A percentile compares a stretch with the other conserved stretches of the same genome.
Conservation (phyloP, 37 sponge, comb jelly and placozoan species). For the Dysidea cf. avara region DNA sequence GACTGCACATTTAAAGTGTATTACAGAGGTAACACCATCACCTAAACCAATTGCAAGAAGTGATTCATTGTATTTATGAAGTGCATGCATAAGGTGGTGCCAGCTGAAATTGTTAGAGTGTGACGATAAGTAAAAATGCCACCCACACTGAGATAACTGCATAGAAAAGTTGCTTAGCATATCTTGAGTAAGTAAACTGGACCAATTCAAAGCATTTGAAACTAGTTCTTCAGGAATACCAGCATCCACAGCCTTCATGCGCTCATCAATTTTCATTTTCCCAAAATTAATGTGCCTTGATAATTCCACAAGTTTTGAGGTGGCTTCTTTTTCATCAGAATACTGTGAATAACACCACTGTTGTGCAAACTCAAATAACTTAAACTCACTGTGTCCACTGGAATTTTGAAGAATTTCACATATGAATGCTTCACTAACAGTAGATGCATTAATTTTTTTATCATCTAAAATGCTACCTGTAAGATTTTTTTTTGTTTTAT, state of each 20-base stretch:
- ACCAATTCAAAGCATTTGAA: slow-evolving; percentile 72
- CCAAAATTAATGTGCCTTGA: slow-evolving; percentile 69
- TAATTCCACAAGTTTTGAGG: slow-evolving; percentile 40
- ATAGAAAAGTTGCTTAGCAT: slow-evolving; percentile 53
- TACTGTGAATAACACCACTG: slow-evolving; percentile 62
- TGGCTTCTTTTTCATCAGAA: slow-evolving; percentile 17
- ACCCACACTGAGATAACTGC: slow-evolving; percentile 49
- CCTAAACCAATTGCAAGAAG: slow-evolving; percentile 48
- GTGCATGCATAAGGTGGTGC: slow-evolving; percentile 42
- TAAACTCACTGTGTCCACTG: slow-evolving; percentile 35
- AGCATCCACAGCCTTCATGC: slow-evolving; percentile 43
- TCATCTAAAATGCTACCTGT: neutral
- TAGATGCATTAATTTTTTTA: neutral
- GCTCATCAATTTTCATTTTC: slow-evolving; percentile 56
- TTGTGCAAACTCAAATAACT: slow-evolving; percentile 46
- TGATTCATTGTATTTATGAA: slow-evolving; percentile 44
- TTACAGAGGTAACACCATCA: slow-evolving; percentile 22
- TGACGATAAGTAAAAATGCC: slow-evolving; percentile 51
- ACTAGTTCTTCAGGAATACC: slow-evolving; percentile 61
- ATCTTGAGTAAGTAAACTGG: slow-evolving; percentile 43
- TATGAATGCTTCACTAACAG: slow-evolving; percentile 55
- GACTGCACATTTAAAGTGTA: slow-evolving; percentile 47
- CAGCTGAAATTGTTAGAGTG: slow-evolving; percentile 34
- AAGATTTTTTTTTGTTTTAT: slow-evolving; percentile 27
- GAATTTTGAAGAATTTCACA: slow-evolving; percentile 29